Percentiles rank a stretch among this genome's conserved stretches.
Evolutionary conservation across 2,113 vertebrate genomes (phyloP).

Genomic region (Alligator sinensis): DNA sequence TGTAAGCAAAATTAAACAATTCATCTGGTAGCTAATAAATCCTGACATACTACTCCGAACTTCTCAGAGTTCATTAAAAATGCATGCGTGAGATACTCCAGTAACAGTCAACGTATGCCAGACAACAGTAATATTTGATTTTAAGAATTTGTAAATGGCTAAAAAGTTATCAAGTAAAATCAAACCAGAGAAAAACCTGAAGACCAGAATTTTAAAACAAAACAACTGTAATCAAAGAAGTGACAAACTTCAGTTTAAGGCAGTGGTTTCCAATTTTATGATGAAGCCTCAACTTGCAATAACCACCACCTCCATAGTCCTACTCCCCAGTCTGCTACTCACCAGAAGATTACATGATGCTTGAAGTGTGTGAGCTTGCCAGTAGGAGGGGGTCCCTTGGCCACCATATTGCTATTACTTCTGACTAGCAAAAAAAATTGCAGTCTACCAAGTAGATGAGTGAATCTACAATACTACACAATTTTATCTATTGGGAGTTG

Average conservation of each 20-base stretch:
- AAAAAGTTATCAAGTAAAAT: conserved; percentile 60
- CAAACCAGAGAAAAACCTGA: conserved; percentile 32
- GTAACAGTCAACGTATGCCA: conserved; percentile 28
- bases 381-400: conserved; percentile 1
- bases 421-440: not conserved
- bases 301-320: not conserved
- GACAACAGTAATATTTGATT: conserved; percentile 10
- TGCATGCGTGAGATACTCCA: conserved; percentile 11
- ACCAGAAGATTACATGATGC: not conserved
- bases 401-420: conserved; percentile 54
- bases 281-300: not conserved
- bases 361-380: not conserved
- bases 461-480: not conserved
- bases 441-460: not conserved
- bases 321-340: not conserved
- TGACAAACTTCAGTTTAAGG: conserved; percentile 37
- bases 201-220: not conserved
- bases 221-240: conserved; percentile 17
- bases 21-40: conserved; percentile 2
- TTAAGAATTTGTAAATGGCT: conserved; percentile 41
- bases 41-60: conserved; percentile 6
- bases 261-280: not conserved
- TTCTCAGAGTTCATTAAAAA: conserved; percentile 61
- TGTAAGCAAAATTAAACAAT: conserved; percentile 39
- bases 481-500: not conserved